phyloP scores from a whole-genome alignment of 2,797 vertebrate species.

The Furcifer pardalis region DNA sequence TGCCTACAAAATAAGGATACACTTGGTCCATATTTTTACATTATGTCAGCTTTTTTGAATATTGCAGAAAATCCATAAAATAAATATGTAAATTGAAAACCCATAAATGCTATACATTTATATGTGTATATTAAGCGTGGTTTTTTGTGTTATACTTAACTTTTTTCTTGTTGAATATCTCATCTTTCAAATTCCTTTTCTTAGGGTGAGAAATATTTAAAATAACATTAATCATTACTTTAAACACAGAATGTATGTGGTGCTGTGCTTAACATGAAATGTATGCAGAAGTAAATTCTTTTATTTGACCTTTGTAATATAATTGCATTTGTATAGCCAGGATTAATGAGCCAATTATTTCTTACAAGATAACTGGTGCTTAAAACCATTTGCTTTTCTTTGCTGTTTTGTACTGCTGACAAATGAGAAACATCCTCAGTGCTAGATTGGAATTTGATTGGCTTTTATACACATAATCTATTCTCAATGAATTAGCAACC shows the following conservation, averaged over 20 bases:
- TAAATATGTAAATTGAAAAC: neutral
- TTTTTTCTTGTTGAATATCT: neutral
- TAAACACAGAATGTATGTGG: constrained; percentile 11
- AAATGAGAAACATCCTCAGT: constrained; percentile 21
- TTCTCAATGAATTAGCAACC: constrained; percentile 27
- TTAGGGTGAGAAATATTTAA: constrained; percentile 8
- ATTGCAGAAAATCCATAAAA: neutral
- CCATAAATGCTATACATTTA: neutral
- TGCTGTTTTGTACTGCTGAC: constrained; percentile 24
- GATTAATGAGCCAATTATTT: constrained; percentile 54
- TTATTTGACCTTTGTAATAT: constrained; percentile 35
- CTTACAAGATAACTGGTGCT: constrained; percentile 13
- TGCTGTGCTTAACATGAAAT: constrained; percentile 26
- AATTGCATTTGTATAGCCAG: constrained; percentile 38
- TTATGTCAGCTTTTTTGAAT: neutral
- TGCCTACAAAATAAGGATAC: neutral
- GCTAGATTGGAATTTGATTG: constrained; percentile 6
- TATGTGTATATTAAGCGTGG: neutral
- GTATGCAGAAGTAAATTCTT: constrained; percentile 39
- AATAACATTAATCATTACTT: constrained; percentile 23
- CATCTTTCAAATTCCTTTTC: constrained; percentile 13
- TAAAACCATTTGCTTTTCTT: constrained; percentile 3
- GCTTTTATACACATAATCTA: constrained; percentile 19
- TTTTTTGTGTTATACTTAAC: too few relatives aligned
- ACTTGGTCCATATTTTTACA: neutral